Evolutionary conservation across 2,113 vertebrate species (phyloP).

Genomic region (Rhinichthys klamathensis): DNA sequence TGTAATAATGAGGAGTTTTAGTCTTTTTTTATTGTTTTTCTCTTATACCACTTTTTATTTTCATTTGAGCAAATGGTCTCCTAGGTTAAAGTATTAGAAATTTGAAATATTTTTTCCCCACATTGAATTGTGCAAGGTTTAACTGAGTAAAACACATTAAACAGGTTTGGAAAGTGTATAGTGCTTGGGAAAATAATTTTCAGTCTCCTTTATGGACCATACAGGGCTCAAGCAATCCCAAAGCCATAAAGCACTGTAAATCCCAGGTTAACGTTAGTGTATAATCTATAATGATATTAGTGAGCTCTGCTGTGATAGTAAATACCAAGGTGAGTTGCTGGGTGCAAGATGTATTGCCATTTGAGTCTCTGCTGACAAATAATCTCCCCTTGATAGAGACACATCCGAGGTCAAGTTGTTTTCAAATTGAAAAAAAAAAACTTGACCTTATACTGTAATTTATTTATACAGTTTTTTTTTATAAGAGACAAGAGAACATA

Average conservation of each 20-base stretch:
- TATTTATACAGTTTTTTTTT: slow-evolving; percentile 34
- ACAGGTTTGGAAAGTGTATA: slow-evolving; percentile 2
- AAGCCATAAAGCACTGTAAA: slow-evolving; percentile 73
- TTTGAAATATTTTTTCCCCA: not conserved
- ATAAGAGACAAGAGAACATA: too few relatives aligned
- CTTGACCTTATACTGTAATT: slow-evolving; percentile 55
- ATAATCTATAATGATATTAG: slow-evolving; percentile 78
- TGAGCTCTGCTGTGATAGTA: slow-evolving; percentile 65
- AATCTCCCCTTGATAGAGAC: slow-evolving; percentile 59
- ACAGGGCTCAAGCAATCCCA: slow-evolving; percentile 79
- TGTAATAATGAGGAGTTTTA: not conserved
- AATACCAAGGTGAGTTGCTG: slow-evolving; percentile 67
- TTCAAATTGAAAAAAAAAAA: slow-evolving; percentile 38
- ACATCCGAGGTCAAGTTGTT: slow-evolving; percentile 64
- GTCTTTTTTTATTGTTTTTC: not conserved
- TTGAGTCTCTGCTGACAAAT: slow-evolving; percentile 62
- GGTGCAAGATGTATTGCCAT: slow-evolving; percentile 63
- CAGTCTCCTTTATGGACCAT: slow-evolving; percentile 54
- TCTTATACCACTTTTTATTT: not conserved
- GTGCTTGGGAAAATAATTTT: slow-evolving; percentile 41
- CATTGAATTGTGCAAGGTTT: not conserved
- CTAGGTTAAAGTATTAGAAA: not conserved
- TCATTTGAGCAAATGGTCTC: not conserved
- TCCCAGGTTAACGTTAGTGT: slow-evolving; percentile 79
- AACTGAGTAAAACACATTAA: slow-evolving; percentile 9